Evolutionary conservation across 2,888 invertebrate species (phyloP).

Genomic region (Autographa gamma): DNA sequence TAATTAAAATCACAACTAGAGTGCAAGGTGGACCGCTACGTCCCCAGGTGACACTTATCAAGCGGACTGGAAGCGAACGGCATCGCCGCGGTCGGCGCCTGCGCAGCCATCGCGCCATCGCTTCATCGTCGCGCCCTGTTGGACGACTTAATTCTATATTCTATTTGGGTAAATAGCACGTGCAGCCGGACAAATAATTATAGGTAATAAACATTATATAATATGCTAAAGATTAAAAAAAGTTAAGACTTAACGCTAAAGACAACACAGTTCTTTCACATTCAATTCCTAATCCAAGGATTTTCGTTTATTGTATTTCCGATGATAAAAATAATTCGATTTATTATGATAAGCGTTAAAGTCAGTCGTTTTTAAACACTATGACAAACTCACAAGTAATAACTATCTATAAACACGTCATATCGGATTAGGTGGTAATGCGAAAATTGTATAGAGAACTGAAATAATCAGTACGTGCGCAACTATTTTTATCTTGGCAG

Average conservation of each 20-base stretch:
- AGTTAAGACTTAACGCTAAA: neutral
- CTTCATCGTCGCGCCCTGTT: constrained; percentile 61
- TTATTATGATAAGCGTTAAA: neutral
- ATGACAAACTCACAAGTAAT: neutral
- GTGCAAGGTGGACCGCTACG: constrained; percentile 81
- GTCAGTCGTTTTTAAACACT: constrained; percentile 20
- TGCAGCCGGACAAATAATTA: constrained; percentile 33
- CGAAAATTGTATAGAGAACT: constrained; percentile 16
- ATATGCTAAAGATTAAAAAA: neutral
- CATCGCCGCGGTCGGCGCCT: constrained; percentile 59
- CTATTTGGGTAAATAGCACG: constrained; percentile 44
- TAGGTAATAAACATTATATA: neutral
- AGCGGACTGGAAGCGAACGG: constrained; percentile 75
- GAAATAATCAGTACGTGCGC: constrained; percentile 24
- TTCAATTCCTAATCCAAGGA: neutral
- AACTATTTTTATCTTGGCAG: constrained; percentile 21
- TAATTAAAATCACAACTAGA: constrained; percentile 86
- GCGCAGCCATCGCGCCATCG: constrained; percentile 56
- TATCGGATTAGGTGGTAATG: constrained; percentile 39
- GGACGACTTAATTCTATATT: constrained; percentile 41
- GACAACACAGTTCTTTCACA: neutral
- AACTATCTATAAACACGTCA: neutral
- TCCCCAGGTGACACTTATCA: constrained; percentile 80
- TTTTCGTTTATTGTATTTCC: constrained; percentile 1
- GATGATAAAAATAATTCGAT: constrained; percentile 2